A percentile compares a stretch with the other conserved stretches of the same genome.
Evolutionary conservation across 2,113 vertebrate species (phyloP).

Genomic region (Nyctibius bracteatus): DNA sequence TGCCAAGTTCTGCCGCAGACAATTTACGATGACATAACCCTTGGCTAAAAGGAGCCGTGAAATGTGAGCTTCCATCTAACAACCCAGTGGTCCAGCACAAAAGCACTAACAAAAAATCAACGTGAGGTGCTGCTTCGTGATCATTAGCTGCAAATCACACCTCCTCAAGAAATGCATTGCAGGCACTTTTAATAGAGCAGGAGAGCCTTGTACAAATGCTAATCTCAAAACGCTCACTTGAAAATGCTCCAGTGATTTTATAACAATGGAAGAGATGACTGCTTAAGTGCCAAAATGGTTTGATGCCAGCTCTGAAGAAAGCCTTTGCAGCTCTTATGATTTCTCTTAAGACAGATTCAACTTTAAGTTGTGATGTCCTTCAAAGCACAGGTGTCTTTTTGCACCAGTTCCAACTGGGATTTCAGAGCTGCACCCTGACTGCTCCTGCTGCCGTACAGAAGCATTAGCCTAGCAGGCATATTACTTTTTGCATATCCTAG

Average conservation of each 20-base stretch:
- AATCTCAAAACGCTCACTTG: neutral
- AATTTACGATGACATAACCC: conserved; percentile 5
- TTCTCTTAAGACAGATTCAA: neutral
- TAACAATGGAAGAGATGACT: neutral
- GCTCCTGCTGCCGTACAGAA: neutral
- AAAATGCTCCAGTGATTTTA: neutral
- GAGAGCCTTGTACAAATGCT: neutral
- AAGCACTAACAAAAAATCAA: neutral
- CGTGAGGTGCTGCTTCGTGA: neutral
- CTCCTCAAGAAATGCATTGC: neutral
- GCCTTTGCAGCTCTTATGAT: neutral
- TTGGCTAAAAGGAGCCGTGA: neutral
- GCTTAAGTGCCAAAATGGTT: neutral
- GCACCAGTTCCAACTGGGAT: neutral
- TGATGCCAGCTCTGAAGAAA: neutral
- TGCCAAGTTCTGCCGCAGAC: neutral
- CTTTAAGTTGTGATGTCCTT: neutral
- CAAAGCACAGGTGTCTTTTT: neutral
- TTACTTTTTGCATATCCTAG: neutral
- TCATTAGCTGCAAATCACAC: neutral
- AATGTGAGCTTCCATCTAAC: neutral
- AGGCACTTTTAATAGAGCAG: neutral
- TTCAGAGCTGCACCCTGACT: neutral
- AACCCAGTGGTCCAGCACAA: rapidly evolving
- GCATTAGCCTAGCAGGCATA: neutral